These are phyloP conservation scores for Pristionchus entomophagus DNA, from an alignment of 2,888 invertebrate genomes.

Conservation along the genomic window DNA sequence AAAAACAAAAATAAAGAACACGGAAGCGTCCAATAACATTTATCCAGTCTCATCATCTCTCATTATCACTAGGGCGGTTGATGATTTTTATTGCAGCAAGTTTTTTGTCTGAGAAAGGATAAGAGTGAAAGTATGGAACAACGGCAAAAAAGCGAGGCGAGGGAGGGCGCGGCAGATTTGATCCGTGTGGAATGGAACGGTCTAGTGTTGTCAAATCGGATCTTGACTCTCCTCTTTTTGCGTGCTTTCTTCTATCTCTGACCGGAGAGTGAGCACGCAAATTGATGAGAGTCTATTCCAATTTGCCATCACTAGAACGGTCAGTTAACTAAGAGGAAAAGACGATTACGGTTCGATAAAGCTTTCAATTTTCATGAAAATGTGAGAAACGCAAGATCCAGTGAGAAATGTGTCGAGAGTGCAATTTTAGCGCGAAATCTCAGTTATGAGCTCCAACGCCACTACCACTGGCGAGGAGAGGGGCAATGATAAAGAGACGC, in stretches of 20 bases:
- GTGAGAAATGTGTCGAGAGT: not conserved
- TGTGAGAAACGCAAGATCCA: too few species aligned
- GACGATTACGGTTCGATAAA: too few species aligned
- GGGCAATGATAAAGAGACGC: not conserved
- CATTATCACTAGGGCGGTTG: not conserved
- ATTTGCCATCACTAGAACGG: too few species aligned
- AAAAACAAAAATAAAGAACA: too few species aligned
- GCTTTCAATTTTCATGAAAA: too few species aligned
- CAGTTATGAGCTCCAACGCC: not conserved
- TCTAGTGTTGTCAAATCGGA: too few species aligned
- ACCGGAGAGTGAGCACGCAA: too few species aligned
- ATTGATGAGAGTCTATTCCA: too few species aligned
- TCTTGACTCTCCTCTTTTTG: too few species aligned
- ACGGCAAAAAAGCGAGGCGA: not conserved
- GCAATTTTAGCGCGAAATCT: not conserved
- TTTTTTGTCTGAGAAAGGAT: not conserved
- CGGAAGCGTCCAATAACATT: not conserved
- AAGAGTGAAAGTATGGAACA: not conserved
- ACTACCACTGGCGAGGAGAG: not conserved
- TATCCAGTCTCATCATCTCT: not conserved
- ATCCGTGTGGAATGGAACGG: too few species aligned
- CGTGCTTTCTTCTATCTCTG: too few species aligned
- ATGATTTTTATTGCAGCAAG: constrained; percentile 29
- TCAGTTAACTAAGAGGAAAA: too few species aligned
- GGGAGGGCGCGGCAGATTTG: not conserved